These are phyloP conservation scores for Gambusia affinis DNA, from an alignment of 2,113 vertebrate species.

Conservation along the genomic window DNA sequence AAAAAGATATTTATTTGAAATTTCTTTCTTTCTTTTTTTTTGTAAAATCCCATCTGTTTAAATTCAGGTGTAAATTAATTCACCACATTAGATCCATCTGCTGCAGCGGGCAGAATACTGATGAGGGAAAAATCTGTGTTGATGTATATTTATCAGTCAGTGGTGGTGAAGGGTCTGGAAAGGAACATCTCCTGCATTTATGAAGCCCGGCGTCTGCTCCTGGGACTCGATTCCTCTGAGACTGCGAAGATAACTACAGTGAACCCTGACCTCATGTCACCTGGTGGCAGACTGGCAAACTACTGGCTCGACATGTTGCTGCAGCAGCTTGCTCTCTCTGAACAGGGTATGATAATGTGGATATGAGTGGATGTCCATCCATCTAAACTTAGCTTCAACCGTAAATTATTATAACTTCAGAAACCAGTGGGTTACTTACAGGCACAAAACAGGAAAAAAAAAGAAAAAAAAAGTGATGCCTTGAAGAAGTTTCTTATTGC, in stretches of 20 bases:
- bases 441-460: no score
- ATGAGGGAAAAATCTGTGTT: slow-evolving; percentile 14
- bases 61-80: slow-evolving; percentile 12
- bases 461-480: no score
- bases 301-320: slow-evolving; percentile 81
- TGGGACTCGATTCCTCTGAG: slow-evolving; percentile 76
- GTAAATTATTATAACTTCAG: not conserved
- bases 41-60: slow-evolving; percentile 3
- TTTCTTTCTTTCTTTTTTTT: no score
- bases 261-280: slow-evolving; percentile 60
- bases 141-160: slow-evolving; percentile 72
- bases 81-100: slow-evolving; percentile 3
- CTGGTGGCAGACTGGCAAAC: slow-evolving; percentile 64
- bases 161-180: slow-evolving; percentile 83
- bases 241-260: slow-evolving; percentile 53
- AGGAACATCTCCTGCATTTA: slow-evolving; percentile 78
- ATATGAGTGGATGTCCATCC: not conserved
- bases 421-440: no score
- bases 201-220: slow-evolving; percentile 76
- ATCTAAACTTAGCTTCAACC: not conserved
- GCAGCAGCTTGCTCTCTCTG: slow-evolving; percentile 79
- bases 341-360: slow-evolving; percentile 68
- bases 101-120: slow-evolving; percentile 18
- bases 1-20: slow-evolving; percentile 12
- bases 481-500: no score